Percentiles rank a stretch among this genome's conserved stretches.
Evolutionary conservation across 2,888 invertebrate species (phyloP).

Genomic region (Therioaphis trifolii): DNA sequence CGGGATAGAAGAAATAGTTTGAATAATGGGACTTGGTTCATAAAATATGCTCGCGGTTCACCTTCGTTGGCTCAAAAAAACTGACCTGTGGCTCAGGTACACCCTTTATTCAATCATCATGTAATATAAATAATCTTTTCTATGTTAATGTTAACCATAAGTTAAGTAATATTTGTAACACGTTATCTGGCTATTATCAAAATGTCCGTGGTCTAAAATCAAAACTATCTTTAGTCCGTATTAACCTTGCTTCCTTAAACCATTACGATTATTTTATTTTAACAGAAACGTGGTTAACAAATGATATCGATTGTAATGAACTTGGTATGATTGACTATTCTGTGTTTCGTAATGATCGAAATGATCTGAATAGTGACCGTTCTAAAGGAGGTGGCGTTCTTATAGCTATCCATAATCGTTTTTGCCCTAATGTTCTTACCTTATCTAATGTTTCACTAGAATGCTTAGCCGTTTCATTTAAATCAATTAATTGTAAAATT

Average conservation of each 20-base stretch:
- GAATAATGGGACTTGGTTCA: constrained; percentile 27
- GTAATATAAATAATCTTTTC: not conserved
- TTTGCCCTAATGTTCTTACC: not conserved
- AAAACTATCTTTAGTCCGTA: not conserved
- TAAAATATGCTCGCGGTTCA: constrained; percentile 8
- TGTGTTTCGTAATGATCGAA: not conserved
- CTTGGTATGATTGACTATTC: not conserved
- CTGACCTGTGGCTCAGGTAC: not conserved
- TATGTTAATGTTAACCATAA: not conserved
- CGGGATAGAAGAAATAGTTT: constrained; percentile 8
- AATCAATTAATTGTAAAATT: constrained; percentile 18
- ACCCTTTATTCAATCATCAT: not conserved
- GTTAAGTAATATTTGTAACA: not conserved
- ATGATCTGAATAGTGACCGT: not conserved
- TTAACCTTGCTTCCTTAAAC: not conserved
- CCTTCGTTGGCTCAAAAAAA: constrained; percentile 18
- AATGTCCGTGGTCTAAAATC: constrained; percentile 16
- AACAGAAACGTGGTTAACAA: constrained; percentile 2
- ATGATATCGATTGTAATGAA: not conserved
- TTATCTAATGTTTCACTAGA: not conserved
- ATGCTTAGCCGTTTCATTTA: constrained; percentile 15
- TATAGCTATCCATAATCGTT: not conserved
- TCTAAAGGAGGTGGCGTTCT: constrained; percentile 1
- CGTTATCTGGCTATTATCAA: constrained; percentile 13
- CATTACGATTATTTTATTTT: not conserved